Conservation (phyloP, 1,140 invertebrate species). For the Drosophila mojavensis region DNA sequence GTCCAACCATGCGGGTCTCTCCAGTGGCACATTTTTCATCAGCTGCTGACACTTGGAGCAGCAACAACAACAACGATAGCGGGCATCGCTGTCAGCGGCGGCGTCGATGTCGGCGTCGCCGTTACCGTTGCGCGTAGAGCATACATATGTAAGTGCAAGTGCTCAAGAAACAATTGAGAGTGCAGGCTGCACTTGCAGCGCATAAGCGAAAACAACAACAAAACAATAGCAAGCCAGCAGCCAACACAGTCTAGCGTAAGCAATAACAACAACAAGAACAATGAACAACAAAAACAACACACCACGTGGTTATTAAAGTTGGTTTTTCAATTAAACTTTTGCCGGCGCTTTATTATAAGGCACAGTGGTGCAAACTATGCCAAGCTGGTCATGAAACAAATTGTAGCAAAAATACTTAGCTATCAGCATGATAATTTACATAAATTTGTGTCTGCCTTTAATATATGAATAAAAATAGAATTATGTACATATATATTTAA, state of each 20-base stretch:
- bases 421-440: too few relatives aligned
- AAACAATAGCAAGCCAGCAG: conserved; percentile 4
- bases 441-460: too few relatives aligned
- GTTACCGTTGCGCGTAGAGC: conserved; percentile 16
- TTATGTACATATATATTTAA: too few relatives aligned
- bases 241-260: conserved; percentile 16
- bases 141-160: conserved; percentile 37
- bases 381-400: neutral
- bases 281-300: conserved; percentile 35
- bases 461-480: too few relatives aligned
- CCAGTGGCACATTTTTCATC: conserved; percentile 80
- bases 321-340: conserved; percentile 68
- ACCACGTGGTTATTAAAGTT: conserved; percentile 75
- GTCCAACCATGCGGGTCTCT: conserved; percentile 30
- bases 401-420: neutral
- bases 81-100: conserved; percentile 10
- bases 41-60: conserved; percentile 66
- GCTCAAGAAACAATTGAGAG: conserved; percentile 49
- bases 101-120: neutral
- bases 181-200: conserved; percentile 43
- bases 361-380: conserved; percentile 25
- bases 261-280: conserved; percentile 26
- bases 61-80: conserved; percentile 20
- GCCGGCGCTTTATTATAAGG: conserved; percentile 47
- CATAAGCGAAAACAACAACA: conserved; percentile 27